A percentile compares a stretch with the other conserved stretches of the same genome.
These are phyloP conservation scores for Octopus sinensis DNA, from an alignment of 1,140 invertebrate genomes.

Conservation along the genomic window DNA sequence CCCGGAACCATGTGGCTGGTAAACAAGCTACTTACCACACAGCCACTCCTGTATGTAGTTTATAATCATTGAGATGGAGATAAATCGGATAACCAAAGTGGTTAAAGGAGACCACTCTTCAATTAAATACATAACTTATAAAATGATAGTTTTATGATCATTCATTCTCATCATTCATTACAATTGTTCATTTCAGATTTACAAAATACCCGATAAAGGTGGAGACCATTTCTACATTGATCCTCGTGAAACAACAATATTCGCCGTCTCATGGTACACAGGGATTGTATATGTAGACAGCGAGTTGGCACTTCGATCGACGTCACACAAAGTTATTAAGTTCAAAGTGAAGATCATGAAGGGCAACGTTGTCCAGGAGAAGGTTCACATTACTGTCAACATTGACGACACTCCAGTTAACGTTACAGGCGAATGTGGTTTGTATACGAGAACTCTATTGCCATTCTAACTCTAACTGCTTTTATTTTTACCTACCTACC, in stretches of 20 bases:
- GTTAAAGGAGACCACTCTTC: too few relatives aligned
- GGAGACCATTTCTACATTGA: neutral
- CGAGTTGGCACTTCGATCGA: neutral
- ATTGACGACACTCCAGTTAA: neutral
- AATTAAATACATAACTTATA: too few relatives aligned
- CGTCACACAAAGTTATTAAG: neutral
- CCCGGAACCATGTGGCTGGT: too few relatives aligned
- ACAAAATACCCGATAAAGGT: neutral
- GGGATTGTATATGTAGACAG: conserved; percentile 7
- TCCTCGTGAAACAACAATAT: neutral
- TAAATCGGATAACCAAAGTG: too few relatives aligned
- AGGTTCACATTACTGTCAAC: neutral
- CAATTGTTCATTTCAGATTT: neutral
- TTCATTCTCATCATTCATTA: too few relatives aligned
- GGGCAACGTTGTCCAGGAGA: neutral
- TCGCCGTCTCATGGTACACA: neutral
- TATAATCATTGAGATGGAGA: too few relatives aligned
- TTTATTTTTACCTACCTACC: neutral
- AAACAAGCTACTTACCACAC: too few relatives aligned
- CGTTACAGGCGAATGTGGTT: neutral
- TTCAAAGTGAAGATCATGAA: neutral
- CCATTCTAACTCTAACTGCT: neutral
- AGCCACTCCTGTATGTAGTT: too few relatives aligned
- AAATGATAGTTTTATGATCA: too few relatives aligned
- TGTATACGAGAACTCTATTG: neutral